A percentile compares a stretch with the other conserved stretches of the same genome.
Evolutionary conservation across 2,888 invertebrate species (phyloP).

Genomic region (Tromatobia lineatoria): DNA sequence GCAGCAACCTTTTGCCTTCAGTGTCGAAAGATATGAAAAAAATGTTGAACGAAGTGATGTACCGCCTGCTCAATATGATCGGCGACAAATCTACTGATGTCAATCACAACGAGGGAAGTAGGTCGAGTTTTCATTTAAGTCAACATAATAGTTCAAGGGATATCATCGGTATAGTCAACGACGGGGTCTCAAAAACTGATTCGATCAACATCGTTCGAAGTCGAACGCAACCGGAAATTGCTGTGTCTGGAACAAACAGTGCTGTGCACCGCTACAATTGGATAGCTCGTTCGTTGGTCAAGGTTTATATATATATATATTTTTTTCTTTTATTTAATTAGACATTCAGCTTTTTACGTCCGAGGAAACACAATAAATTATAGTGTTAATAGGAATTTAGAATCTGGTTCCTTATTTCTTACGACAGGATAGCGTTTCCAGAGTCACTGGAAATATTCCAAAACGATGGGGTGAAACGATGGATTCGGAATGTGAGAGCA

Average conservation of each 20-base stretch:
- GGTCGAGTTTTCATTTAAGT: constrained; percentile 60
- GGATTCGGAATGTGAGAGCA: constrained; percentile 66
- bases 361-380: no score
- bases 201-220: constrained; percentile 69
- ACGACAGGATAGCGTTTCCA: constrained; percentile 13
- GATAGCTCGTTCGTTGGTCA: constrained; percentile 18
- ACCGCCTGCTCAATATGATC: constrained; percentile 76
- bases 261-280: constrained; percentile 32
- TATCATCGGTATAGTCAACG: neutral
- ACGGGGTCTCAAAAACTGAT: constrained; percentile 16
- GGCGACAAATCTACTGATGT: constrained; percentile 69
- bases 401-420: neutral
- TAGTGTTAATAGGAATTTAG: no score
- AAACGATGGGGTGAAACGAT: constrained; percentile 68
- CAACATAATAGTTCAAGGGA: neutral
- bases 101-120: constrained; percentile 69
- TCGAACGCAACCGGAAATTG: constrained; percentile 74
- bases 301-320: constrained; percentile 38
- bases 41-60: constrained; percentile 75
- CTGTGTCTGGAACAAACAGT: constrained; percentile 10
- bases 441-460: neutral
- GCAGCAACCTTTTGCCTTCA: constrained; percentile 79
- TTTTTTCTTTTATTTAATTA: neutral
- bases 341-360: no score
- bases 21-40: constrained; percentile 75